These are phyloP conservation scores for Hoplodrina ambigua DNA, from an alignment of 2,888 invertebrate species.

Conservation along the genomic window DNA sequence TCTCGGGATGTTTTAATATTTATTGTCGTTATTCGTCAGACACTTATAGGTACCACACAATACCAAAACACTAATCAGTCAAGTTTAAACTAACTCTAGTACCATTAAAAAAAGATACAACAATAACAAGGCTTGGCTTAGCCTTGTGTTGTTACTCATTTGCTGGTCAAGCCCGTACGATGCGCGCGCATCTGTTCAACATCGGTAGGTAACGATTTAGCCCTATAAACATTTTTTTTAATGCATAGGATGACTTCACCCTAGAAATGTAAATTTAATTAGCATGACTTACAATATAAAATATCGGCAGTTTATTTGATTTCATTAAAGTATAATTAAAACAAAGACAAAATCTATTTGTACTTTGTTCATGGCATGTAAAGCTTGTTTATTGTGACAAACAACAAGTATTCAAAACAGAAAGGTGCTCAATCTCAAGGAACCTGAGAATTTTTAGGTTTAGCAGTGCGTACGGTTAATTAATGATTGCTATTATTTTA, in stretches of 20 bases:
- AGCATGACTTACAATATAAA: neutral
- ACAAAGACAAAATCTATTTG: no score
- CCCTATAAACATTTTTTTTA: slow-evolving; percentile 21
- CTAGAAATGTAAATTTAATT: slow-evolving; percentile 17
- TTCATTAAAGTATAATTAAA: no score
- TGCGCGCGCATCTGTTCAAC: slow-evolving; percentile 69
- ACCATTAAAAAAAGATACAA: slow-evolving; percentile 29
- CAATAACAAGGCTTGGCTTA: slow-evolving; percentile 57
- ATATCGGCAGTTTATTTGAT: no score
- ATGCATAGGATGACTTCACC: slow-evolving; percentile 25
- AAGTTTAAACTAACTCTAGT: neutral
- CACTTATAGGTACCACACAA: slow-evolving; percentile 3
- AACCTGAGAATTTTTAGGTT: no score
- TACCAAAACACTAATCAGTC: slow-evolving; percentile 16
- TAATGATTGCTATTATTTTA: neutral
- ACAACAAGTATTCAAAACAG: neutral
- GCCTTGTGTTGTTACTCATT: slow-evolving; percentile 38
- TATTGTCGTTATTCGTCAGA: slow-evolving; percentile 17
- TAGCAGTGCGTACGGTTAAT: neutral
- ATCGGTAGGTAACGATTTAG: slow-evolving; percentile 60
- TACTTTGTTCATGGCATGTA: neutral
- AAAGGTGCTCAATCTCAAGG: neutral
- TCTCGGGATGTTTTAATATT: slow-evolving; percentile 9
- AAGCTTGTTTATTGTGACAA: slow-evolving; percentile 41
- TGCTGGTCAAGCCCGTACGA: slow-evolving; percentile 57